phyloP scores from a whole-genome alignment of 2,888 invertebrate genomes.

The Arctia plantaginis region DNA sequence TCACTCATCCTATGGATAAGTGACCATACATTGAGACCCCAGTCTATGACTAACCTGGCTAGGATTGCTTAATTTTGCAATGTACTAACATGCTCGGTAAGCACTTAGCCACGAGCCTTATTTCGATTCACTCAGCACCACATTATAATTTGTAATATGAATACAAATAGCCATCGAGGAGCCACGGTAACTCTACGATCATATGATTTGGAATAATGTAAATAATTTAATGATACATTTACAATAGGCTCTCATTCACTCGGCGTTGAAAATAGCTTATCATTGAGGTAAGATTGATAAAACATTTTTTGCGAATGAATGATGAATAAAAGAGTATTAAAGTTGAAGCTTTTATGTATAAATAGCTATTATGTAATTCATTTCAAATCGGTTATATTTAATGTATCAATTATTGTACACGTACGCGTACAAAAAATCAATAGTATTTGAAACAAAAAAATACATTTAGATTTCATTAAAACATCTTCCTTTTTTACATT shows the following conservation, averaged over 20 bases:
- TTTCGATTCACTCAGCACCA: no score
- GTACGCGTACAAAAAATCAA: not conserved
- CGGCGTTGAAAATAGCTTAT: not conserved
- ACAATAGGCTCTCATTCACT: not conserved
- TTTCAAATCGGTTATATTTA: not conserved
- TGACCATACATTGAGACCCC: no score
- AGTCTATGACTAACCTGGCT: no score
- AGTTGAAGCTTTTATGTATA: not conserved
- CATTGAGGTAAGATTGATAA: not conserved
- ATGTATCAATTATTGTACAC: not conserved
- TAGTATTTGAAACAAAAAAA: slow-evolving; percentile 1
- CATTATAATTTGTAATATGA: no score
- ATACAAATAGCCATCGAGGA: no score
- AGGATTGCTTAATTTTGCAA: no score
- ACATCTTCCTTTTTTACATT: slow-evolving; percentile 8
- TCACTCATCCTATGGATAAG: no score
- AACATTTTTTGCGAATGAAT: not conserved
- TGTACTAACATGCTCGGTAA: no score
- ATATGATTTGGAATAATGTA: no score
- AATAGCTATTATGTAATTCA: not conserved
- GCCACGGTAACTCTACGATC: no score
- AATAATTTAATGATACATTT: no score
- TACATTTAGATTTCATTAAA: not conserved
- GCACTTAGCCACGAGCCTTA: no score
- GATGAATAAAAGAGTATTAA: not conserved